Base-by-base conservation (phyloP, 2,888 invertebrate genomes). In the Leucophora obtusa region DNA sequence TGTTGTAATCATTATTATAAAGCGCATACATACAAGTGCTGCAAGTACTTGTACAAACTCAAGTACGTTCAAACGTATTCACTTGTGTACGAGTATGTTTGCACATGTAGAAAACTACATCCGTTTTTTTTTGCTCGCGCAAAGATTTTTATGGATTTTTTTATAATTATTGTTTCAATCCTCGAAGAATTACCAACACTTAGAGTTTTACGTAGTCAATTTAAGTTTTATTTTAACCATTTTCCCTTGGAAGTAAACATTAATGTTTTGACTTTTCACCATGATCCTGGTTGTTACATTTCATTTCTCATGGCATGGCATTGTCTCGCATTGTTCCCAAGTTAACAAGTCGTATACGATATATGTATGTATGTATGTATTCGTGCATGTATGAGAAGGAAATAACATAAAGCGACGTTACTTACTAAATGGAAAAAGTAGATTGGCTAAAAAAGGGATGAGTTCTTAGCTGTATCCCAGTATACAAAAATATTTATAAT, bases 231-330 rank as follows among this genome's bases (percentile, higher is more conserved):
- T 71, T 71, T 77, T 58, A 54, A 54, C 35, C 60, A 54, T 59
- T 76, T 75, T 70, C 63, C 70, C 76, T 59, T 24, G 63, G 54
- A 65, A 70, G 59, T 24, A 65, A 65, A 70, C 70, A 54, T 71
- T 71, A 77, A 71, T 65, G 68, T 77, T 77, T 71, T 77, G 70
- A 72, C 77, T 72, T 78, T 72, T 72, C 15, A 17, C 62, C 51
- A 78, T 72, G 72, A 78, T 78, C 78, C 72, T 78, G 54, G 56
- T 60, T 78, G 78, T 78, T 66, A 78, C 78, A 78, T 72, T 78
- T 72, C 50, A 72, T 78, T 72, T 62, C 33, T 56, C 33, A 62
- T 33, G 38, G 66, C 54, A 68, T 62, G 60, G 56, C 33, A 18
- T 33, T 43, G 60, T 62, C 50, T 76, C 24, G 33, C 28, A 17